Evolutionary conservation across 2,888 invertebrate genomes (phyloP), one percentile per base, ranked within the genome.

Genomic region (Aphidoletes aphidimyza): DNA sequence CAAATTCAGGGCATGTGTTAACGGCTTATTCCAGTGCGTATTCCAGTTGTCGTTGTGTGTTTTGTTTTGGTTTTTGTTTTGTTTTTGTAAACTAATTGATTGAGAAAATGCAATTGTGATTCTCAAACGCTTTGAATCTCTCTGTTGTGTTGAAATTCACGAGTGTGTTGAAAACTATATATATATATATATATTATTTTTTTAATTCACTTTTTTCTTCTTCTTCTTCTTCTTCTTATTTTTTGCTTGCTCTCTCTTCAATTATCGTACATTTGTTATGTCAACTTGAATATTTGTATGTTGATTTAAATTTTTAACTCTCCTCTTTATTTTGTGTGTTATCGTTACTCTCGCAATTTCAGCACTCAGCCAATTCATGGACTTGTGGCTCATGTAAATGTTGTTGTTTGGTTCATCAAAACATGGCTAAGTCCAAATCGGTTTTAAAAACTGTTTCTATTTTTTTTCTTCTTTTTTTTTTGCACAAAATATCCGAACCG

Each of bases 1-100:
- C 47, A 47, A 54, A 54, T 54, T 54, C 26, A 54, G 54, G 26
- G 54, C 54, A 54, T 54, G 26, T 54, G 26, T 54, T 26, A 54
- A 54, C 54, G 26, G 54, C 54, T 26, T 8, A 47, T 47, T 47
- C 47, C 54, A 26, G 54, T 54, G 42, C 14, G 42, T 42, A 42
- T 42, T 6, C 14, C n/a, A n/a, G n/a, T n/a, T n/a, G n/a, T 42
- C 42, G 14, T 14, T 42, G 42, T 42, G 26, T 54, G 22, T 54
- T 26, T 54, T 3, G 22, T 26, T 54, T 1, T 54, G n/a, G n/a
- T n/a, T n/a, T n/a, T n/a, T n/a, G n/a, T n/a, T n/a, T n/a, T n/a
- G n/a, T n/a, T n/a, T n/a, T n/a, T n/a, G n/a, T n/a, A n/a, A n/a
- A n/a, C n/a, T n/a, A n/a, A n/a, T 9, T 42, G 42, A 42, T 42